Base-by-base conservation (phyloP, 2,797 vertebrate genomes). In the Rhynchotus rufescens region DNA sequence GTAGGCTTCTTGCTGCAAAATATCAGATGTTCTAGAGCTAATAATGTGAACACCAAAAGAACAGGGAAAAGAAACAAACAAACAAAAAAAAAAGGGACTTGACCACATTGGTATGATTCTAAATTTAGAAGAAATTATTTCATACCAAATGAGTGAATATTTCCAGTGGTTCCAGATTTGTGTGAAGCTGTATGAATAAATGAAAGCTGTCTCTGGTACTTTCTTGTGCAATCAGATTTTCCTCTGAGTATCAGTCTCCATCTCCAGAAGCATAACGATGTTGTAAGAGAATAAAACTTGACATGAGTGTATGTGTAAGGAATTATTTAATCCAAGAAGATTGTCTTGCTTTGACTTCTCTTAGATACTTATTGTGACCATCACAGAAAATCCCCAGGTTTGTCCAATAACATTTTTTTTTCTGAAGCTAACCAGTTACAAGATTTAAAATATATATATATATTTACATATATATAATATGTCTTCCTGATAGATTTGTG, bases 131-230 rank as follows among this genome's bases (percentile, higher is more conserved):
- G 47, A 30, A 85, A 81, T 54, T 44, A 22, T 65, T 64, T 78
- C 66, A 20, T 32, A 28, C 12, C 38, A 9, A 1, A 83, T 76
- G 51, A 5, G 15, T n/a, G 62, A 85, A 25, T 57, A 19, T 15
- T 80, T 92, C 60, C 79, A 89, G 80, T 57, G 19, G 12, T 80
- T 92, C 60, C 79, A 89, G 82, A 84, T 65, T n/a, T 64, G 60
- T 68, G 82, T 45, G 76, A 93, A 92, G 74, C n/a, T 79, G 28
- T 36, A 16, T 51, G 66, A 80, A 80, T 32, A 57, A 80, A 89
- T 17, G 20, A 71, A 84, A 82, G 22, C 64, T 87, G 56, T 80
- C 42, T 82, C 76, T 45, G 82, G 9, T 67, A 19, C 25, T 71
- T 71, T 14, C 42, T 67, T 54, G 6, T 45, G 22, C 69, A 54